A percentile compares a stretch with the other conserved stretches of the same genome.
Evolutionary conservation across 2,113 vertebrate species (phyloP).

Genomic region (Eira barbara): DNA sequence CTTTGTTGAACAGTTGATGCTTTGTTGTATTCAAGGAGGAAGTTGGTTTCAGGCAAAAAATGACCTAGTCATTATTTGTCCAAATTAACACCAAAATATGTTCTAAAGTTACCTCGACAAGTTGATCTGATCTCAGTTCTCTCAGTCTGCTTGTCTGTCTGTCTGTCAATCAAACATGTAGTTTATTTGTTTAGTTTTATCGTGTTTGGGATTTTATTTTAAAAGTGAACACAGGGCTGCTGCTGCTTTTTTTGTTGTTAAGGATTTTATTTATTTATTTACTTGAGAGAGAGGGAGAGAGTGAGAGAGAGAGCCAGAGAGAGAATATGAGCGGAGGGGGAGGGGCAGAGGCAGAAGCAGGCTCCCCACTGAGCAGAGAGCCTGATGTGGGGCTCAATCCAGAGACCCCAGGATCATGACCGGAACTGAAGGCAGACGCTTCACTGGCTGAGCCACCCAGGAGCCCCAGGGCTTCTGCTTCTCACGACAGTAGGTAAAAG

Average conservation of each 20-base stretch:
- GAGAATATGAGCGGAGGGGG: no score
- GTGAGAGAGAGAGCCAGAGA: no score
- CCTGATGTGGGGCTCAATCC: no score
- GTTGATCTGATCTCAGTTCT: conserved; percentile 39
- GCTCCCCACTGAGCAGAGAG: no score
- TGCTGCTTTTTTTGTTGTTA: neutral
- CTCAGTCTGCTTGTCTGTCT: neutral
- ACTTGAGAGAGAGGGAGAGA: no score
- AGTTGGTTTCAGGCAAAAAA: neutral
- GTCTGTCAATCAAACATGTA: neutral
- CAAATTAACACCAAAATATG: neutral
- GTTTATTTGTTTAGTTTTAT: conserved; percentile 1
- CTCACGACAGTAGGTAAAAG: neutral
- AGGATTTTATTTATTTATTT: no score
- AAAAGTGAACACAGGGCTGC: neutral
- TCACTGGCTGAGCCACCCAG: no score
- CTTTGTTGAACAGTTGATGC: conserved; percentile 33
- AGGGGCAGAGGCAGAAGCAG: no score
- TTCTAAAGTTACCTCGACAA: neutral
- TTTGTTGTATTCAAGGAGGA: conserved; percentile 53
- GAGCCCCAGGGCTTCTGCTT: neutral
- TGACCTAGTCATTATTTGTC: neutral
- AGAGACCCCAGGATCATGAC: no score
- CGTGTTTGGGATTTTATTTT: neutral
- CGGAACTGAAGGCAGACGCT: no score